Evolutionary conservation across 2,797 vertebrate species (phyloP), one percentile per base, ranked within the genome.

Genomic region (Cirrhinus molitorella): DNA sequence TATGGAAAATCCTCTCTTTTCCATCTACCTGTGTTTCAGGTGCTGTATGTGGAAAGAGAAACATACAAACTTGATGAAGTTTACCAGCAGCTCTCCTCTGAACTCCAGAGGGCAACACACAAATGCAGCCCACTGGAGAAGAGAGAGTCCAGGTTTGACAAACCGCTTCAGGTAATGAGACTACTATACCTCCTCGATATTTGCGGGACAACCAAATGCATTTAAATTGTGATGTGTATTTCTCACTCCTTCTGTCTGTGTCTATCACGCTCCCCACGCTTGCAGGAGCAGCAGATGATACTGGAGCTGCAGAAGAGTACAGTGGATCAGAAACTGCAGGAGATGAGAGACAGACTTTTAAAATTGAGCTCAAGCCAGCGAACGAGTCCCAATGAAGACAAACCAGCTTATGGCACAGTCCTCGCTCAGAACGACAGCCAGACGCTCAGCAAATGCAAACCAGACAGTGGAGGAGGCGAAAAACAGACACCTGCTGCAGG

Each of bases 21-120:
- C 53, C 70, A 17, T n/a, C 61, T 72, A 88, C 79, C 49, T 92
- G 79, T 84, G n/a, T n/a, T 84, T 43, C 86, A 96, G 94, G 87
- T 89, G 79, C 90, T 88, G 31, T 91, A 89, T 82, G n/a, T 93
- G 21, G 96, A 97, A 84, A 91, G 95, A 67, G 92, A 91, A 75
- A 87, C 96, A 85, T 95, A 96, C 90, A 84, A 84, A 57, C 90
- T 96, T 86, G 95, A 95, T 57, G 92, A 97, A 70, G 93, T 92
- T 17, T 97, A 96, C 89, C 89, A 96, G 86, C 91, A 94, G 89
- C 91, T 97, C 66, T 95, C 92, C 23, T 37, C 91, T 79, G 92
- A 94, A 87, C 89, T 94, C 3, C 89, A 95, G 79, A 87, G 85
- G 31, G 91, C 92, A 80, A 88, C 90, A 68, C 90, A 92, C 61